Percentiles rank a stretch among this genome's conserved stretches.
These are phyloP conservation scores for Eidolon helvum DNA, from an alignment of 2,113 vertebrate genomes.

Conservation along the genomic window DNA sequence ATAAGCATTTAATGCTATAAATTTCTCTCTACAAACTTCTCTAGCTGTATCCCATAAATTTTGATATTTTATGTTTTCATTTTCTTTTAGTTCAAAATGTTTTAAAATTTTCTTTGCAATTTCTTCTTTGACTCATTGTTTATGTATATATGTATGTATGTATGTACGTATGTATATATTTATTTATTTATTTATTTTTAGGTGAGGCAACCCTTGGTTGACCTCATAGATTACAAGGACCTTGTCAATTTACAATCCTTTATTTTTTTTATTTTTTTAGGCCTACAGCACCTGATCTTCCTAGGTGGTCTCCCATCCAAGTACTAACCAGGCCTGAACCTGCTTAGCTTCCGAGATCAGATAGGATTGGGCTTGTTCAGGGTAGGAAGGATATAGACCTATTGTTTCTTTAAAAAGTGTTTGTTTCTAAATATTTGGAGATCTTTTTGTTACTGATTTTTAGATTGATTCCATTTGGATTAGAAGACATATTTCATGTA, in stretches of 20 bases:
- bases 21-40: neutral
- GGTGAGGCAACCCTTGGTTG: too few relatives aligned
- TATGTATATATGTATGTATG: neutral
- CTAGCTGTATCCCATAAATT: neutral
- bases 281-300: too few relatives aligned
- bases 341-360: too few relatives aligned
- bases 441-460: neutral
- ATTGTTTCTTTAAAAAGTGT: neutral
- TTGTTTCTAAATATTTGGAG: conserved; percentile 5
- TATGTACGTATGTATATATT: too few relatives aligned
- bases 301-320: too few relatives aligned
- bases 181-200: too few relatives aligned
- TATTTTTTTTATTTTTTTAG: too few relatives aligned
- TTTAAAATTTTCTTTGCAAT: neutral
- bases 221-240: too few relatives aligned
- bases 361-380: too few relatives aligned
- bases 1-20: neutral
- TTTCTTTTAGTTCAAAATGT: neutral
- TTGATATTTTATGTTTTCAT: conserved; percentile 20
- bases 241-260: too few relatives aligned
- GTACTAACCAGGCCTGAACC: too few relatives aligned
- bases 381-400: too few relatives aligned
- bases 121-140: neutral
- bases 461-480: conserved; percentile 27
- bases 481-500: neutral